Base-by-base conservation (phyloP, 1,140 invertebrate species). In the Phocides pigmalion region DNA sequence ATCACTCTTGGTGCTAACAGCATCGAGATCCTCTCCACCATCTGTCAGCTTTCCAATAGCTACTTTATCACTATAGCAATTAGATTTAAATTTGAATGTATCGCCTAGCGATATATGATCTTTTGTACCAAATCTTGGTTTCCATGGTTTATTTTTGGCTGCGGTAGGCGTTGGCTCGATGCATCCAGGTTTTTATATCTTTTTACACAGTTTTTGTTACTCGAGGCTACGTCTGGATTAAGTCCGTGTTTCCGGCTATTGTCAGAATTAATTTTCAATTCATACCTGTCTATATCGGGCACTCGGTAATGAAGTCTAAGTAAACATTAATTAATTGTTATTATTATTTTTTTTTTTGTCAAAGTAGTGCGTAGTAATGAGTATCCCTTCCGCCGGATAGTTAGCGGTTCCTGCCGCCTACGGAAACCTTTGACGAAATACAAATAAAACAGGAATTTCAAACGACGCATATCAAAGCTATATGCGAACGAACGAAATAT, bases 131-230 rank as follows among this genome's bases (percentile, higher is more conserved):
- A 28, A 54, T 37, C 44, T 64, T 42, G 32, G 32, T 62, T 59
- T 44, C 70, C 62, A 68, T 74, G 69, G 72, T 86, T 82, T 90
- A 88, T 90, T 90, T 88, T 84, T 86, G 87, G 76, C 87, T 90
- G 87, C 87, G 87, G 87, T 90, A 88, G 87, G 87, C 87, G 87
- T 85, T 82, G 79, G 85, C 76, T 85, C 73, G 72, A 74, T 82
- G 77, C 73, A 80, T 70, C 65, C 73, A 70, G 42, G 72, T 84
- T 87, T 87, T 83, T 84, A 75, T 70, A 64, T 79, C 70, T 74
- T 80, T 75, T 69, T 81, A 71, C 68, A 69, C 63, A 47, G 71
- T 82, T 86, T 87, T 84, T 84, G 79, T 83, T 73, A 73, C 76
- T 67, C 41, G 76, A 64, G 64, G 78, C 74, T 62, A 71, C 69